Conservation (phyloP, 2,888 invertebrate species). For the Latrodectus elegans region DNA sequence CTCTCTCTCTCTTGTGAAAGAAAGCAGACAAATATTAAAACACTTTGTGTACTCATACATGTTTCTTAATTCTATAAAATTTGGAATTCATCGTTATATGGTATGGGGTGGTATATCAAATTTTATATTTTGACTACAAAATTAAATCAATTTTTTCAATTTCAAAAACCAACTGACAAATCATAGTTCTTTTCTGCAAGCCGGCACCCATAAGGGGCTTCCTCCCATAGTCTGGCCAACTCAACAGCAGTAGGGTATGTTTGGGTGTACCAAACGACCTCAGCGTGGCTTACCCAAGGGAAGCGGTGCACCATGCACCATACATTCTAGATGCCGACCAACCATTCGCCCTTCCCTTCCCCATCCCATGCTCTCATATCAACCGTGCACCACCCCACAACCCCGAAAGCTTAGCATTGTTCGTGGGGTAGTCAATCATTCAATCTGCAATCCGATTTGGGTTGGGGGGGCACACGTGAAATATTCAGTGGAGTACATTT, state of each 20-base stretch:
- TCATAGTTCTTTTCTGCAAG: neutral
- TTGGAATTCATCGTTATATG: no score
- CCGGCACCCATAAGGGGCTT: neutral
- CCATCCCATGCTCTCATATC: conserved; percentile 28
- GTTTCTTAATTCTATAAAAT: no score
- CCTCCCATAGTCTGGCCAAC: conserved; percentile 40
- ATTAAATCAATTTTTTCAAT: no score
- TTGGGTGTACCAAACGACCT: conserved; percentile 64
- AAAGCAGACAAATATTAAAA: no score
- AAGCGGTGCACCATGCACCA: conserved; percentile 60
- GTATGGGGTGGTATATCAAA: no score
- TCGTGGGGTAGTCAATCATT: conserved; percentile 40
- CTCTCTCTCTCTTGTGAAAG: no score
- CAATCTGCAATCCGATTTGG: conserved; percentile 53
- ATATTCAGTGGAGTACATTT: conserved; percentile 27
- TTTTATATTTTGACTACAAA: no score
- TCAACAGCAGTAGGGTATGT: conserved; percentile 60
- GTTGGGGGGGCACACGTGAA: conserved; percentile 26
- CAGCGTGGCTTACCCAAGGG: conserved; percentile 61
- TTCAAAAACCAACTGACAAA: no score
- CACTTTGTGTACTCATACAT: no score
- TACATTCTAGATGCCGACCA: conserved; percentile 43
- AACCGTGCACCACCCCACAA: conserved; percentile 2
- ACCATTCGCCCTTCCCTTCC: conserved; percentile 3
- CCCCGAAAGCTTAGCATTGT: conserved; percentile 56